phyloP scores from a whole-genome alignment of 2,888 invertebrate genomes.

The Polyploca ridens region DNA sequence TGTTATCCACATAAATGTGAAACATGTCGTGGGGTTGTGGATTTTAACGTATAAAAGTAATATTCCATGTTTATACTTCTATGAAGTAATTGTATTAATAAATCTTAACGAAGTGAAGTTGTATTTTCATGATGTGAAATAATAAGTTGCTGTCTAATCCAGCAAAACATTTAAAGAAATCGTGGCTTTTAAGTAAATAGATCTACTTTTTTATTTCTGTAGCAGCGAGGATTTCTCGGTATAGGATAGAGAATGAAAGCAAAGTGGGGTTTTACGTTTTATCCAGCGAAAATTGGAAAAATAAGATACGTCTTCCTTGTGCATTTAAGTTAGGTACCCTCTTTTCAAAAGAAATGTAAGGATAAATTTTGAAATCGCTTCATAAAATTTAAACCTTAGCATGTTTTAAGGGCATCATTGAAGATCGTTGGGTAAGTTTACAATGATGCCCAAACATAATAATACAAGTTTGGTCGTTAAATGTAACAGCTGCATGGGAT shows the following conservation, averaged over 20 bases:
- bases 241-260: slow-evolving; percentile 33
- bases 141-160: background rate
- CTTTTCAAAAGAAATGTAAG: background rate
- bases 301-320: slow-evolving; percentile 38
- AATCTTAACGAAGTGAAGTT: no score
- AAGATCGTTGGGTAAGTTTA: slow-evolving; percentile 62
- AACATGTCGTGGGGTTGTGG: background rate
- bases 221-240: slow-evolving; percentile 26
- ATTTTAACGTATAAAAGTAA: slow-evolving; percentile 4
- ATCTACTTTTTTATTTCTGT: slow-evolving; percentile 32
- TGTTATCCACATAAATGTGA: background rate
- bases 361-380: slow-evolving; percentile 14
- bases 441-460: slow-evolving; percentile 70
- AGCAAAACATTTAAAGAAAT: slow-evolving; percentile 10
- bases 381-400: slow-evolving; percentile 27
- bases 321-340: slow-evolving; percentile 23
- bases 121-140: background rate
- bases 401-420: slow-evolving; percentile 41
- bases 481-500: slow-evolving; percentile 76
- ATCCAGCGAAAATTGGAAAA: slow-evolving; percentile 59
- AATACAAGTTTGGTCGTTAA: slow-evolving; percentile 76
- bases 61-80: background rate
- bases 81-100: no score
- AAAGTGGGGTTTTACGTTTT: slow-evolving; percentile 49
- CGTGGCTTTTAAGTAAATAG: slow-evolving; percentile 20